Conservation (phyloP, 2,113 vertebrate genomes). For the Nycticryphes semicollaris region DNA sequence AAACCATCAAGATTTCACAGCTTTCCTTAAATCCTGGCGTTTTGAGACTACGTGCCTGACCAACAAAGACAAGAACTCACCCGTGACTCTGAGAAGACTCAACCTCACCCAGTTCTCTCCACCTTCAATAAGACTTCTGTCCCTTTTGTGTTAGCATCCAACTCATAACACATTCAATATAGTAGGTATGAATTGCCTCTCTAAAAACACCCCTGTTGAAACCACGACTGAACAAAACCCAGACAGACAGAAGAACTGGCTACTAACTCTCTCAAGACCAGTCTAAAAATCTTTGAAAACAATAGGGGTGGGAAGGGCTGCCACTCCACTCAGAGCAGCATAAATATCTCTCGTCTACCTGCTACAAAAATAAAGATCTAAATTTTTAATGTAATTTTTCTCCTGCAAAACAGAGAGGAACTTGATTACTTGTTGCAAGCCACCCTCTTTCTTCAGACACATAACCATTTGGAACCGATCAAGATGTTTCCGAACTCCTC, state of each 20-base stretch:
- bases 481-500: neutral
- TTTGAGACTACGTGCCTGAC: neutral
- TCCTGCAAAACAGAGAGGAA: neutral
- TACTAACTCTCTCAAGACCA: neutral
- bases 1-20: neutral
- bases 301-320: neutral
- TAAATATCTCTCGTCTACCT: neutral
- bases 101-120: neutral
- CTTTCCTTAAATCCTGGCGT: neutral
- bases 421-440: neutral
- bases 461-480: neutral
- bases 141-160: neutral
- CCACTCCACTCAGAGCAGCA: neutral
- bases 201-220: neutral
- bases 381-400: neutral
- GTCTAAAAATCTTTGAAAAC: neutral
- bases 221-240: neutral
- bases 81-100: neutral
- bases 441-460: neutral
- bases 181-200: neutral
- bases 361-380: neutral
- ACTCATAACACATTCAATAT: fast-evolving
- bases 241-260: neutral
- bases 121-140: neutral
- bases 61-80: neutral